Percentiles rank a stretch among this genome's conserved stretches.
Conservation (phyloP, 2,888 invertebrate species). For the Elegia similella region DNA sequence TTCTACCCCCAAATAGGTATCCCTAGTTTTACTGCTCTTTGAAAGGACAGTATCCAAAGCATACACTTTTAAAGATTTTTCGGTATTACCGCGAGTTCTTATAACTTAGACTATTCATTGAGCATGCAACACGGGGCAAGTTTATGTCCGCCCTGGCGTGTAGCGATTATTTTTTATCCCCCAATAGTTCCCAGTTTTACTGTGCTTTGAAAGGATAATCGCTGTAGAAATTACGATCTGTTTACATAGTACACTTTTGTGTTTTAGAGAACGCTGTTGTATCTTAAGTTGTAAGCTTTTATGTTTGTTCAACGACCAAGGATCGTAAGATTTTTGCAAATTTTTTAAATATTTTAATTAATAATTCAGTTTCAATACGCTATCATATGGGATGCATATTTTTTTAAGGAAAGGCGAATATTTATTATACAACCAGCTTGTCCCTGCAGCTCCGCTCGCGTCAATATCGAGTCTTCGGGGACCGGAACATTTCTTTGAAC, state of each 20-base stretch:
- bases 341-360: not conserved
- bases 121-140: constrained; percentile 28
- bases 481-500: too few relatives aligned
- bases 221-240: constrained; percentile 16
- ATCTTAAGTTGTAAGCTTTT: not conserved
- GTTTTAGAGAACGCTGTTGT: not conserved
- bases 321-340: not conserved
- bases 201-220: constrained; percentile 23
- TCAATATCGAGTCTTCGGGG: too few relatives aligned
- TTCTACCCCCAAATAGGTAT: not conserved
- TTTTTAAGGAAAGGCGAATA: too few relatives aligned
- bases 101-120: constrained; percentile 11
- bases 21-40: not conserved
- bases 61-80: not conserved
- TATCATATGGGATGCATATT: too few relatives aligned
- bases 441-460: too few relatives aligned
- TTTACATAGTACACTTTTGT: constrained; percentile 8
- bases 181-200: constrained; percentile 30
- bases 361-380: too few relatives aligned
- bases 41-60: not conserved
- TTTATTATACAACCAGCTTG: too few relatives aligned
- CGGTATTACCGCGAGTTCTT: constrained; percentile 18
- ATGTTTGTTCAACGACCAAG: not conserved
- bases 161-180: constrained; percentile 35
- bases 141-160: constrained; percentile 32